Evolutionary conservation across 1,140 invertebrate genomes (phyloP).

Genomic region (Babylonia areolata): DNA sequence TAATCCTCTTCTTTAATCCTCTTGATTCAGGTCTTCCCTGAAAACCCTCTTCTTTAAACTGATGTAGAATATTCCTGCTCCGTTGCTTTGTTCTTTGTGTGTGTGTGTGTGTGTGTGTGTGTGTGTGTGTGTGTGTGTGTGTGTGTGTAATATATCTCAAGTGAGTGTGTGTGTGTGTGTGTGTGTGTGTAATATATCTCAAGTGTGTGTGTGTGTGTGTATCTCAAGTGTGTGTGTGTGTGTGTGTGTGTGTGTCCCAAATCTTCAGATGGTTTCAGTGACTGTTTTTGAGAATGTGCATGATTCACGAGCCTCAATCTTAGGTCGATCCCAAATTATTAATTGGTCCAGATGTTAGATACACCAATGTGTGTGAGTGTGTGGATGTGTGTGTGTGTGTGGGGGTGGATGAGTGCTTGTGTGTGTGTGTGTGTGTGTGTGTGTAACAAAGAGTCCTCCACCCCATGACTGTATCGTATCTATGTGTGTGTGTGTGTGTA

Average conservation of each 20-base stretch:
- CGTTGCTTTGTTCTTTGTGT: too few relatives aligned
- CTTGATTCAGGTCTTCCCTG: too few relatives aligned
- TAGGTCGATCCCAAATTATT: too few relatives aligned
- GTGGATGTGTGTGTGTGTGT: not conserved
- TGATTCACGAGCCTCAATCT: too few relatives aligned
- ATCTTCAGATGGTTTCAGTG: not conserved
- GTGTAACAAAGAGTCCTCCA: not conserved
- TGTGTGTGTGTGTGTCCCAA: not conserved
- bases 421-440: not conserved
- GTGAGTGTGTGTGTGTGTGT: not conserved
- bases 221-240: not conserved
- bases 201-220: not conserved
- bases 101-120: constrained; percentile 16
- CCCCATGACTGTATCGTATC: too few relatives aligned
- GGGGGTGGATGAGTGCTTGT: not conserved
- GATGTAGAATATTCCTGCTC: too few relatives aligned
- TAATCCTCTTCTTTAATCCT: too few relatives aligned
- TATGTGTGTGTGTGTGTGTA: too few relatives aligned
- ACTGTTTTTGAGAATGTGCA: not conserved
- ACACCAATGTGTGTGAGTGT: too few relatives aligned
- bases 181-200: not conserved
- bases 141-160: too few relatives aligned
- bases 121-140: not conserved
- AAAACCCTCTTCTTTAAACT: too few relatives aligned
- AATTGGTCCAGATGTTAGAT: too few relatives aligned